Percentiles rank a stretch among this genome's conserved stretches.
Evolutionary conservation across 2,888 invertebrate species (phyloP).

Genomic region (Artemia sinica): DNA sequence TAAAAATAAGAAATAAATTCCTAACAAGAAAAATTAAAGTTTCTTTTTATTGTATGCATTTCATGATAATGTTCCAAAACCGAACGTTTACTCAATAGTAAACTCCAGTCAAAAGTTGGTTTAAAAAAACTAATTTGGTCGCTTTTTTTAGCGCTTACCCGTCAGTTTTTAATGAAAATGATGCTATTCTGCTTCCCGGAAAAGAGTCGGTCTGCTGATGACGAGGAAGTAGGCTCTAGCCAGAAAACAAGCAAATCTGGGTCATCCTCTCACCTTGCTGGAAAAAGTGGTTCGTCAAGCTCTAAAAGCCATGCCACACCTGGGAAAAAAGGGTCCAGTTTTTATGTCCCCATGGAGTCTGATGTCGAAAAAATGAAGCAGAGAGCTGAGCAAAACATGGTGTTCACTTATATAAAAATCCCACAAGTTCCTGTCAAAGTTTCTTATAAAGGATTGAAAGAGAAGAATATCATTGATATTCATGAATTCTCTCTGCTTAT

Average conservation of each 20-base stretch:
- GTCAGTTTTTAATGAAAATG: conserved; percentile 93
- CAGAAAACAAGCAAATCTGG: conserved; percentile 23
- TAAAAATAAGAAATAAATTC: too few relatives aligned
- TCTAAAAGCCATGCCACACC: conserved; percentile 20
- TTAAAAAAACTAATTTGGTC: not conserved
- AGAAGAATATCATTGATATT: conserved; percentile 92
- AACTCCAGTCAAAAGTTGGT: not conserved
- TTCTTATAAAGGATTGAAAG: conserved; percentile 91
- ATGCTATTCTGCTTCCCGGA: conserved; percentile 94
- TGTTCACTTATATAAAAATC: conserved; percentile 95
- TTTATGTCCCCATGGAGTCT: conserved; percentile 75
- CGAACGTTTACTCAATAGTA: conserved; percentile 21
- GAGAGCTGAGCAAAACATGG: conserved; percentile 91
- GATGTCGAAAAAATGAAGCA: conserved; percentile 98
- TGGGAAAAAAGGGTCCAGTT: conserved; percentile 45
- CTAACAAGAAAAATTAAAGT: not conserved
- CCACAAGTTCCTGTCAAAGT: conserved; percentile 88
- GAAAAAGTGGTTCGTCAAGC: conserved; percentile 26
- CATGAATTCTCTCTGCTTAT: conserved; percentile 81
- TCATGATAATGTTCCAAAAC: not conserved
- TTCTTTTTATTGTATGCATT: not conserved
- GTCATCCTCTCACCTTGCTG: conserved; percentile 22
- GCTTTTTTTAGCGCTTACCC: conserved; percentile 49
- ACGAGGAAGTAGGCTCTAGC: conserved; percentile 42
- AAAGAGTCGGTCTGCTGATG: conserved; percentile 66